These are phyloP conservation scores for Clusia tigrina DNA, from an alignment of 2,888 invertebrate genomes.

Conservation along the genomic window DNA sequence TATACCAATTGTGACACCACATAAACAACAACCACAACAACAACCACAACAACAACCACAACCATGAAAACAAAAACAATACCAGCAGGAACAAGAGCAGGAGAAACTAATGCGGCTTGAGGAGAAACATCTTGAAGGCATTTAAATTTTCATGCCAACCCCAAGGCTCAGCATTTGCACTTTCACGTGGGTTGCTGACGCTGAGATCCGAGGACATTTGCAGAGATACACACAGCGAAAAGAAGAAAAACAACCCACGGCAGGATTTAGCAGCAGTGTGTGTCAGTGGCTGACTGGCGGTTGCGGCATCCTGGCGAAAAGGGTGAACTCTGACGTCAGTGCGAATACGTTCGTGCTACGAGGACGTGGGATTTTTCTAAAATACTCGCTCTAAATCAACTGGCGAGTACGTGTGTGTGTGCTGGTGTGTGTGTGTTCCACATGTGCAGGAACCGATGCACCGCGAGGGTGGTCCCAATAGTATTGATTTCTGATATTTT, in stretches of 20 bases:
- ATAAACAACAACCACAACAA: no score
- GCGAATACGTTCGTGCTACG: neutral
- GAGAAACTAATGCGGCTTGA: no score
- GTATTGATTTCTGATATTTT: slow-evolving; percentile 40
- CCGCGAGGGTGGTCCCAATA: slow-evolving; percentile 32
- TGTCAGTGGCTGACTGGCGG: neutral
- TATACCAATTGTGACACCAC: no score
- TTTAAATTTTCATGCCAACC: slow-evolving; percentile 32
- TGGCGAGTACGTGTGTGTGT: neutral
- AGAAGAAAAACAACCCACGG: neutral
- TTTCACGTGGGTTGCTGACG: neutral
- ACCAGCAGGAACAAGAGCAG: slow-evolving; percentile 11
- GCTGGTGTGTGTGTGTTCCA: no score
- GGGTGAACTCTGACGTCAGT: neutral
- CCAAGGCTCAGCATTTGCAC: slow-evolving; percentile 18
- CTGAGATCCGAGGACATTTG: neutral
- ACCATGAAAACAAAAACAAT: slow-evolving; percentile 8
- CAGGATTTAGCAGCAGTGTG: neutral
- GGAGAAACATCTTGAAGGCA: slow-evolving; percentile 32
- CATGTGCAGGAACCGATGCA: no score
- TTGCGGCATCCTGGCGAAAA: neutral
- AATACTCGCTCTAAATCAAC: neutral
- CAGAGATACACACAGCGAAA: neutral
- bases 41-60: no score
- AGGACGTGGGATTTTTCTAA: neutral